Conservation (phyloP, 1,140 invertebrate genomes). For the Drosophila serrata region DNA sequence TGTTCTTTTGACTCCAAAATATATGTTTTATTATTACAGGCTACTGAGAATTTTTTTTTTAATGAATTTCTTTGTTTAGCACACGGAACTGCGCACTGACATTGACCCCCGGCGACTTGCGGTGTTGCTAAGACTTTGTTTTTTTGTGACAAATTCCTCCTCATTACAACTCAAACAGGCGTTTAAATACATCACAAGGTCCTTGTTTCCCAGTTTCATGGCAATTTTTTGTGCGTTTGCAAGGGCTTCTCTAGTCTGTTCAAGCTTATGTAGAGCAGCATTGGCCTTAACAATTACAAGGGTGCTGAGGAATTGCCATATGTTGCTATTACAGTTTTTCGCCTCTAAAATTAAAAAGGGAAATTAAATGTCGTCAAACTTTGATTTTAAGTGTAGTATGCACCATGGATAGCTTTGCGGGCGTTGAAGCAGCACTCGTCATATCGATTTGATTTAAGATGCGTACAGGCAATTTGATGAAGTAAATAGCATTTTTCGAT, state of each 20-base stretch:
- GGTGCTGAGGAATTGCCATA: conserved; percentile 66
- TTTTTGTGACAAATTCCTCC: conserved; percentile 37
- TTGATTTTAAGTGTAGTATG: neutral
- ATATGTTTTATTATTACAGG: neutral
- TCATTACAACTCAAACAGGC: conserved; percentile 57
- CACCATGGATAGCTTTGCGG: conserved; percentile 63
- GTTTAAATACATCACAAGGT: conserved; percentile 48
- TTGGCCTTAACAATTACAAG: conserved; percentile 67
- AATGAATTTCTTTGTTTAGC: neutral
- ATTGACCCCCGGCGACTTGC: conserved; percentile 27
- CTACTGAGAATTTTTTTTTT: conserved; percentile 20
- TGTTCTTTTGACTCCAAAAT: too few relatives aligned
- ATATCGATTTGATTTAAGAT: conserved; percentile 61
- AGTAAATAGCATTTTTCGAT: conserved; percentile 78
- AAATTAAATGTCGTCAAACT: neutral
- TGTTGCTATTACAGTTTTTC: conserved; percentile 61
- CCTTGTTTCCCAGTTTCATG: conserved; percentile 6
- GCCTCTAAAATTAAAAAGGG: conserved; percentile 43
- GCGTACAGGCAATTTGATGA: conserved; percentile 66
- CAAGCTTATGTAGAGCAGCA: conserved; percentile 67
- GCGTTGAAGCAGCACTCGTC: conserved; percentile 70
- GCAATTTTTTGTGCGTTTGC: conserved; percentile 44
- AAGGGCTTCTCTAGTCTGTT: conserved; percentile 55
- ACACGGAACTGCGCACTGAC: conserved; percentile 14
- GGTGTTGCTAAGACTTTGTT: conserved; percentile 24